Conservation (phyloP, 2,113 vertebrate genomes). For the Thinocorus orbignyianus region DNA sequence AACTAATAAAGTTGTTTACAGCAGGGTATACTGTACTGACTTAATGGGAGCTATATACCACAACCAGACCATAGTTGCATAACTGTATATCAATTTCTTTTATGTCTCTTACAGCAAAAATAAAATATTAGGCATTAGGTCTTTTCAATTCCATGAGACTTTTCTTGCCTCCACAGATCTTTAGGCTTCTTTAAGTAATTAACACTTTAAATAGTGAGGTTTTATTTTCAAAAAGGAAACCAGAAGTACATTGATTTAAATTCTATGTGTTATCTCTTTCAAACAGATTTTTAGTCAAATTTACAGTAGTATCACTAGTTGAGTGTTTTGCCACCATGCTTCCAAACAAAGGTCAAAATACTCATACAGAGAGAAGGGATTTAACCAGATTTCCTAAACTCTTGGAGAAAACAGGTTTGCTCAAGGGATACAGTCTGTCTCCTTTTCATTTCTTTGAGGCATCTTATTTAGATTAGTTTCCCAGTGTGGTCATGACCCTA, state of each 20-base stretch:
- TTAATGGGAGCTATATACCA: not conserved
- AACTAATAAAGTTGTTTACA: not conserved
- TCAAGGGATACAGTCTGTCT: constrained; percentile 32
- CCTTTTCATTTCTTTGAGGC: constrained; percentile 58
- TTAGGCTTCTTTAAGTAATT: not conserved
- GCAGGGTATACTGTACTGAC: not conserved
- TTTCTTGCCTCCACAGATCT: not conserved
- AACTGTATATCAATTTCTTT: not conserved
- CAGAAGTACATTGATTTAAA: not conserved
- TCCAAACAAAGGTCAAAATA: constrained; percentile 59
- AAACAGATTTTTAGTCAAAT: constrained; percentile 19
- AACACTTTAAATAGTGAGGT: not conserved
- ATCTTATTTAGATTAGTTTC: constrained; percentile 63
- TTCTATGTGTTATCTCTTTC: not conserved
- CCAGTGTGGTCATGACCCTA: constrained; percentile 18
- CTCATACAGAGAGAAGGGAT: constrained; percentile 29
- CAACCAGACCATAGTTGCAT: not conserved
- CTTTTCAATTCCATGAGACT: not conserved
- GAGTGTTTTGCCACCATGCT: constrained; percentile 40
- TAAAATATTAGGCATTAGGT: not conserved
- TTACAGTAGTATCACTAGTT: not conserved
- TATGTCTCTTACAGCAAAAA: not conserved
- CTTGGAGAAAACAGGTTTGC: not conserved
- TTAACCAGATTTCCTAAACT: constrained; percentile 64
- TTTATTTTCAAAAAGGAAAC: not conserved